phyloP scores from a whole-genome alignment of 2,888 invertebrate species.

The Mylabris sibirica region DNA sequence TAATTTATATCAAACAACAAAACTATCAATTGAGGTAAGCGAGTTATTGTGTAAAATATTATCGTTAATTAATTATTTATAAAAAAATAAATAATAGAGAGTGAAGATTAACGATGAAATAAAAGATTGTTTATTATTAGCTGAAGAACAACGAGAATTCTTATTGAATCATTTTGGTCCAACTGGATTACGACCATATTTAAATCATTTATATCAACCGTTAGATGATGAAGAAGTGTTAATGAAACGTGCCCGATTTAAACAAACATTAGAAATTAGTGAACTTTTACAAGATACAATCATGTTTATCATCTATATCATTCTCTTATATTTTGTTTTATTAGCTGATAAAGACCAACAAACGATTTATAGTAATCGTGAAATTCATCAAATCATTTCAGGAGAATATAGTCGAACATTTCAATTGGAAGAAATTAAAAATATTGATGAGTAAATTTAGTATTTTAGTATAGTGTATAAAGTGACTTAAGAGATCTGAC shows the following conservation, averaged over 20 bases:
- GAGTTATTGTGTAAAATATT: no score
- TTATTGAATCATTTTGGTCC: constrained; percentile 43
- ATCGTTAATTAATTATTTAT: background rate
- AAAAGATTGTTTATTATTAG: background rate
- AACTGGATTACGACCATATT: constrained; percentile 41
- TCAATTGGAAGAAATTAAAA: background rate
- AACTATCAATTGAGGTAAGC: constrained; percentile 12
- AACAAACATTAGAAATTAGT: background rate
- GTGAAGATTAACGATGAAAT: background rate
- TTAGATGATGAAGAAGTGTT: constrained; percentile 9
- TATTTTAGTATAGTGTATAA: no score
- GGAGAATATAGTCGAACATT: constrained; percentile 32
- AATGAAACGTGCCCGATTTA: constrained; percentile 14
- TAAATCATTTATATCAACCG: constrained; percentile 40
- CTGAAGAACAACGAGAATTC: constrained; percentile 41
- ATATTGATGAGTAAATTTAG: constrained; percentile 13
- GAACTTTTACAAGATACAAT: constrained; percentile 42
- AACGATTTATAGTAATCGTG: constrained; percentile 37
- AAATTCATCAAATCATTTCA: constrained; percentile 38
- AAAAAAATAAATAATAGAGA: background rate
- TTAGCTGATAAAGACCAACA: constrained; percentile 43
- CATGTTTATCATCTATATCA: constrained; percentile 47
- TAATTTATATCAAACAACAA: constrained; percentile 1
- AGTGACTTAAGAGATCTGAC: no score
- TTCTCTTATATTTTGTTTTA: constrained; percentile 47